Base-by-base conservation (phyloP, 2,113 vertebrate species). In the Myanophis thanlyinensis region DNA sequence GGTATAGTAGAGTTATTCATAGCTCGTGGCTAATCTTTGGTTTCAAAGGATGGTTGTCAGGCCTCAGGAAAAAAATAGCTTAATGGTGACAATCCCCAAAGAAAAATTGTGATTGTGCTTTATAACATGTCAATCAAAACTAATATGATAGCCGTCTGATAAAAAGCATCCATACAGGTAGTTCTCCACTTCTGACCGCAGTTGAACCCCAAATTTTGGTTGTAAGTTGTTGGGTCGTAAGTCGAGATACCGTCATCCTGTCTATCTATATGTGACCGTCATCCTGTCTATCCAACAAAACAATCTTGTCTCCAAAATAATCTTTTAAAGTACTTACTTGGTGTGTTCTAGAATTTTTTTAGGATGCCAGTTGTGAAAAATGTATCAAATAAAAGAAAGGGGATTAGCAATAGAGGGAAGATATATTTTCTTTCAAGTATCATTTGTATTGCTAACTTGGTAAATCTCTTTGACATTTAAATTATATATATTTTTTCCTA, bases 401-500 rank as follows among this genome's bases (percentile, higher is more conserved):
- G 73, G 73, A 47, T 49, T 44, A 80, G 8, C 56, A 67, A 25
- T 0, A 1, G 2, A 92, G 85, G n/a, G 73, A 95, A 84, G 48
- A 90, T 87, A 52, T n/a, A 35, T n/a, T 62, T 80, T 6, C 49
- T 84, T 15, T 88, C 89, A 89, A 89, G 67, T 88, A 91, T 18
- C 12, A 4, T 85, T 86, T 56, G 11, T 1, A 2, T n/a, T 90
- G 84, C 54, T 92, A 86, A 88, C 49, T 73, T 53, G 47, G 87
- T 91, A 95, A 96, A 91, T 62, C 90, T 46, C 90, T 93, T 47
- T 89, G 51, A 53, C 56, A 30, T 84, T 94, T 93, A 93, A 94
- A 91, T 93, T 94, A 80, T 3, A n/a, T n/a, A n/a, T n/a, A n/a
- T 73, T n/a, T 94, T 95, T 87, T 46, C 46, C 1, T 91, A n/a